phyloP scores from a whole-genome alignment of 2,888 invertebrate genomes.

The Loripinus fragilis region DNA sequence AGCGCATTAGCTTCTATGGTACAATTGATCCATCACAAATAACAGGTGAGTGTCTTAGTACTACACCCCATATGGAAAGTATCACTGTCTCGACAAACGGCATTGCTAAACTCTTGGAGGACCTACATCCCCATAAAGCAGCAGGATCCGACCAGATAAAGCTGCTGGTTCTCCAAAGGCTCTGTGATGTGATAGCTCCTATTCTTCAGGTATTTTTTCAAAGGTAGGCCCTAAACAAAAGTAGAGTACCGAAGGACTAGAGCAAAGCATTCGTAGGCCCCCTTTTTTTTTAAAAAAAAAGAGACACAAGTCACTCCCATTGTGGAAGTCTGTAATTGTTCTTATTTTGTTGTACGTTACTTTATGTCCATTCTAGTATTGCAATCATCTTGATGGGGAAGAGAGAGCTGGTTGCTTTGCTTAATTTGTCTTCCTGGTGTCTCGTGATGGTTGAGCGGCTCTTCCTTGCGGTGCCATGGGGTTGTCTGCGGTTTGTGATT shows the following conservation, averaged over 20 bases:
- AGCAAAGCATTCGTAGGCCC: not conserved
- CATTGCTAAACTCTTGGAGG: not conserved
- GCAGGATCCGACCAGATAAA: constrained; percentile 17
- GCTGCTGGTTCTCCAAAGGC: constrained; percentile 1
- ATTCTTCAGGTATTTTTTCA: constrained; percentile 11
- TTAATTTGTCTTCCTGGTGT: too few species aligned
- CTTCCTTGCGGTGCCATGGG: too few species aligned
- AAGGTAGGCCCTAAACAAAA: too few species aligned
- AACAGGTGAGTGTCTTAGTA: not conserved
- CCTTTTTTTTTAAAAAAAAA: constrained; percentile 19
- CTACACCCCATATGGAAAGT: not conserved
- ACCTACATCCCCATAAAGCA: constrained; percentile 16
- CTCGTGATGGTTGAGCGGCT: too few species aligned
- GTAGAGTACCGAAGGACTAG: not conserved
- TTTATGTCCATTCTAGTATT: too few species aligned
- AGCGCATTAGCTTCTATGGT: not conserved
- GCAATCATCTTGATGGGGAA: too few species aligned
- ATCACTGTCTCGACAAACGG: not conserved
- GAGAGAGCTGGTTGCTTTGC: too few species aligned
- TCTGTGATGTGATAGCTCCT: constrained; percentile 1
- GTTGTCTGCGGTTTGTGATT: too few species aligned
- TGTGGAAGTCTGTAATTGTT: too few species aligned
- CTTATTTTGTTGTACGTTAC: too few species aligned
- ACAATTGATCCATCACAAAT: not conserved
- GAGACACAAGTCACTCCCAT: constrained; percentile 10